Conservation (phyloP, 2,113 vertebrate species). For the Pterocles gutturalis region DNA sequence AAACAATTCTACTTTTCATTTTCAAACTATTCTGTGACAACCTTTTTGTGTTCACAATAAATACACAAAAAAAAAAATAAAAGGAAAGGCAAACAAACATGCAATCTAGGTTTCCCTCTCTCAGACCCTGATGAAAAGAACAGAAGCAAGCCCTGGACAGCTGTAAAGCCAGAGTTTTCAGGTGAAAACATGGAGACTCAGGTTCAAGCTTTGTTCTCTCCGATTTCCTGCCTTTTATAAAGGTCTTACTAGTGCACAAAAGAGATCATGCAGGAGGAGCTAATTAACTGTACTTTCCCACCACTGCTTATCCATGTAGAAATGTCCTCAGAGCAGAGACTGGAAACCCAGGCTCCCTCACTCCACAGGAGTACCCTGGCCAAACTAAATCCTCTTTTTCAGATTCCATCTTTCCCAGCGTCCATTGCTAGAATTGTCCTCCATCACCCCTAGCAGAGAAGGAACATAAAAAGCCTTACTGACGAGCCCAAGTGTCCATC, state of each 20-base stretch:
- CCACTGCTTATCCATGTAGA: background rate
- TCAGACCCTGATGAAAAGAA: background rate
- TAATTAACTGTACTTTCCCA: slow-evolving; percentile 21
- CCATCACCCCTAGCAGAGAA: background rate
- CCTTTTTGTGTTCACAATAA: background rate
- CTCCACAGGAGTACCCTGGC: background rate
- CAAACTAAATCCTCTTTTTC: background rate
- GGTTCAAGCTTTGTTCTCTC: background rate
- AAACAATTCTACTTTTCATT: background rate
- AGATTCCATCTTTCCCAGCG: background rate
- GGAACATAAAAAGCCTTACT: background rate
- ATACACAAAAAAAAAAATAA: background rate
- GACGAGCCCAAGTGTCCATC: background rate
- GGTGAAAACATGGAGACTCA: background rate
- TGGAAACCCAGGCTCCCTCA: background rate
- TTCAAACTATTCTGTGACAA: background rate
- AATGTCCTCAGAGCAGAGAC: background rate
- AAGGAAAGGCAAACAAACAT: background rate
- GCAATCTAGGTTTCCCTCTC: background rate
- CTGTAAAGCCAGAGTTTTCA: background rate
- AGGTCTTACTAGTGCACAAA: background rate
- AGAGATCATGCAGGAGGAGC: slow-evolving; percentile 2
- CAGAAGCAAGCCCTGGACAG: background rate
- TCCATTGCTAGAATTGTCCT: background rate
- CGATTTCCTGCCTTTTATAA: background rate